Conservation (phyloP, 2,113 vertebrate genomes). For the Corapipo altera region DNA sequence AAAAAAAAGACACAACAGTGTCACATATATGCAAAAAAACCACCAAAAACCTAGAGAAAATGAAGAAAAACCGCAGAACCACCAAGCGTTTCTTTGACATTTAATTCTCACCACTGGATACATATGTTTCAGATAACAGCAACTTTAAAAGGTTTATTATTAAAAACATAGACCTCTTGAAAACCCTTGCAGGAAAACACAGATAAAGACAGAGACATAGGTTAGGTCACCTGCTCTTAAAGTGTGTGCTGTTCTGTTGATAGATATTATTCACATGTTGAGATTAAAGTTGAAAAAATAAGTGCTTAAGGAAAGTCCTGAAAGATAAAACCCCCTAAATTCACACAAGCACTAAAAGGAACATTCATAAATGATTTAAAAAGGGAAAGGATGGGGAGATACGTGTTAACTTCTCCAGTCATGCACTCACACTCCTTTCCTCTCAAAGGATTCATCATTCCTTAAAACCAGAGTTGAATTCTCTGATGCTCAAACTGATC, state of each 20-base stretch:
- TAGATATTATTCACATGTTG: not conserved
- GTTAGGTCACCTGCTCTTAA: not conserved
- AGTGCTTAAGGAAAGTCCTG: not conserved
- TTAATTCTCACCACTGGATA: not conserved
- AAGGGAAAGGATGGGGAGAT: not conserved
- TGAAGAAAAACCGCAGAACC: not conserved
- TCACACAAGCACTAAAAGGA: not conserved
- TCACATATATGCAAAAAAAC: rapidly evolving
- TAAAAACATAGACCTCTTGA: not conserved
- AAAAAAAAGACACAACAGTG: not conserved
- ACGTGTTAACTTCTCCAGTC: rapidly evolving
- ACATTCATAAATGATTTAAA: not conserved
- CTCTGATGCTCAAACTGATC: not conserved
- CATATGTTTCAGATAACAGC: not conserved
- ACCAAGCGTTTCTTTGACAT: not conserved
- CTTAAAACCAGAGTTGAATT: not conserved
- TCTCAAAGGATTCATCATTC: not conserved
- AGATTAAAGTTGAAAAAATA: not conserved
- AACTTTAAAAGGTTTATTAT: not conserved
- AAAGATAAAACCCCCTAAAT: not conserved
- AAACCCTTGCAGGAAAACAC: not conserved
- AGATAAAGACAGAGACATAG: not conserved
- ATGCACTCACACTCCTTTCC: not conserved
- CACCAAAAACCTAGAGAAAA: not conserved
- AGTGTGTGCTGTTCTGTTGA: not conserved